Evolutionary conservation across 2,888 invertebrate genomes (phyloP).

Genomic region (Apamea sordens): DNA sequence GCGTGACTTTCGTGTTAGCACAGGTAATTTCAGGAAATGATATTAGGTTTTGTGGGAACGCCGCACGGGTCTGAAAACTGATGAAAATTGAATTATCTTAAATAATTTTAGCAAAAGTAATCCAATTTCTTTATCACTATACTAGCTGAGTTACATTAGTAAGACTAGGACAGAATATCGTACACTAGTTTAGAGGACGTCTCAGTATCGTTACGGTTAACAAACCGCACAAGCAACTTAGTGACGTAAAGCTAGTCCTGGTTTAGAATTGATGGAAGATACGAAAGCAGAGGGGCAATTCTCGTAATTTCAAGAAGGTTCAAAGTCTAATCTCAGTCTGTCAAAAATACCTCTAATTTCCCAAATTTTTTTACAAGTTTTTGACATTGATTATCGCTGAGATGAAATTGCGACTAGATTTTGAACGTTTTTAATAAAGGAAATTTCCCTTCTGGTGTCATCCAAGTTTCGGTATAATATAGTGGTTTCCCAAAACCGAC

Average conservation of each 20-base stretch:
- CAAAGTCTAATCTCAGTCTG: not conserved
- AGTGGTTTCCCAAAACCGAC: not conserved
- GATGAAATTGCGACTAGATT: not conserved
- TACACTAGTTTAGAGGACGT: conserved; percentile 2
- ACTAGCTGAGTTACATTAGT: not conserved
- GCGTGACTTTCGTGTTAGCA: conserved; percentile 40
- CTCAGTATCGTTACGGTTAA: not conserved
- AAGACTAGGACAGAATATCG: not conserved
- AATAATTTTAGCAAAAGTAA: conserved; percentile 13
- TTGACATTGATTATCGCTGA: not conserved
- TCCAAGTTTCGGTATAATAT: not conserved
- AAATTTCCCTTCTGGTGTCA: not conserved
- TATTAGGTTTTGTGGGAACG: conserved; percentile 22
- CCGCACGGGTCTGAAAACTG: conserved; percentile 11
- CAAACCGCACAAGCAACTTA: conserved; percentile 19
- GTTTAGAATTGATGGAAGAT: not conserved
- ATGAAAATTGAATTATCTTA: conserved; percentile 12
- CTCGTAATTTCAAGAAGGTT: not conserved
- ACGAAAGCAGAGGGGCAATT: not conserved
- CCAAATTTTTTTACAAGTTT: not conserved
- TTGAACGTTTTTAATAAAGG: not conserved
- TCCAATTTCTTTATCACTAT: not conserved
- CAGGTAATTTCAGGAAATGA: conserved; percentile 40
- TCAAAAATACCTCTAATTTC: not conserved
- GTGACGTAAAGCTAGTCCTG: conserved; percentile 2